phyloP scores from a whole-genome alignment of 2,113 vertebrate species.

The Dendropsophus ebraccatus region DNA sequence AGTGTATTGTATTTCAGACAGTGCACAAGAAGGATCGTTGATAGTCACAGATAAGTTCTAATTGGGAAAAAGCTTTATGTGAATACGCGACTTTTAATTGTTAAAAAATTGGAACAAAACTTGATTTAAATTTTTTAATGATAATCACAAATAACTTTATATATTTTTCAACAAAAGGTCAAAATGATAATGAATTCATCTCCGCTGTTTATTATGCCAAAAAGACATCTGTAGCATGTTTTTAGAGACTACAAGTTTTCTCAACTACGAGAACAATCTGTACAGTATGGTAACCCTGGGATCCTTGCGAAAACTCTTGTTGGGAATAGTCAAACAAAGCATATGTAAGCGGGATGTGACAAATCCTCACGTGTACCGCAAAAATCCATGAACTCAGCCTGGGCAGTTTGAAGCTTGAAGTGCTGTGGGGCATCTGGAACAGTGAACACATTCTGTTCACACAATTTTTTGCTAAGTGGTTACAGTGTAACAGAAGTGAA shows the following conservation, averaged over 20 bases:
- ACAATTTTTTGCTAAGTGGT: neutral
- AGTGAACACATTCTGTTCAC: slow-evolving; percentile 13
- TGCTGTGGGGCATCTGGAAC: slow-evolving; percentile 46
- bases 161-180: neutral
- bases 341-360: slow-evolving; percentile 36
- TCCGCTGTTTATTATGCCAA: slow-evolving; percentile 13
- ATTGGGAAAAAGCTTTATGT: too few species aligned
- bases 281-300: neutral
- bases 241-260: neutral
- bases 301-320: slow-evolving; percentile 21
- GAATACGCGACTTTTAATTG: too few species aligned
- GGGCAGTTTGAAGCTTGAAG: slow-evolving; percentile 41
- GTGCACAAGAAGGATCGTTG: too few species aligned
- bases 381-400: slow-evolving; percentile 31
- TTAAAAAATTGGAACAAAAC: neutral
- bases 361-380: slow-evolving; percentile 29
- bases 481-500: neutral
- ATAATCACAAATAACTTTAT: neutral
- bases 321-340: slow-evolving; percentile 26
- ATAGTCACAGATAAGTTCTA: too few species aligned
- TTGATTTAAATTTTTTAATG: neutral
- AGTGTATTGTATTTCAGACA: too few species aligned
- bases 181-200: neutral
- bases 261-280: neutral
- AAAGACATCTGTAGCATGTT: neutral